A percentile compares a stretch with the other conserved stretches of the same genome.
Conservation (phyloP, 2,113 vertebrate species). For the Thamnaconus septentrionalis region DNA sequence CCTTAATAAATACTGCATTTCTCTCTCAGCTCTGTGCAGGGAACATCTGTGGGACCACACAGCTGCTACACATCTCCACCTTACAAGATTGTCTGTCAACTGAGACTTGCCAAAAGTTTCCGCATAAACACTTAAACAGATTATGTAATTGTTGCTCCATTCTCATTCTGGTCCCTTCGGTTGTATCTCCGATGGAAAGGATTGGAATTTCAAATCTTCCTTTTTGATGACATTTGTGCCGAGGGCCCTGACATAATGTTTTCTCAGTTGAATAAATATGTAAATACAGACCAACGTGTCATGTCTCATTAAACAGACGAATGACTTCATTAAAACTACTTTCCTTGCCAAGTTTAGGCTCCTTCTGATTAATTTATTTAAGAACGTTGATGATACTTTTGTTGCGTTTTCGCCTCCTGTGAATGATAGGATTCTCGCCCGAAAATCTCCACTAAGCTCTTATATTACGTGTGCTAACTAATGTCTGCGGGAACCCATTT, state of each 20-base stretch:
- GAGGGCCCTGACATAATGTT: constrained; percentile 51
- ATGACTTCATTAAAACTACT: constrained; percentile 45
- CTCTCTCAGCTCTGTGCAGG: constrained; percentile 16
- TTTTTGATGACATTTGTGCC: constrained; percentile 61
- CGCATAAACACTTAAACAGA: constrained; percentile 43
- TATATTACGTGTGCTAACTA: background rate
- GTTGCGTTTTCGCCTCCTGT: constrained; percentile 5
- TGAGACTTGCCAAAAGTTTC: constrained; percentile 38
- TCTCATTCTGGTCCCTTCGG: constrained; percentile 36
- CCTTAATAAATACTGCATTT: constrained; percentile 9
- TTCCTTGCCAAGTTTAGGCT: constrained; percentile 20
- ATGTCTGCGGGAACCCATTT: background rate
- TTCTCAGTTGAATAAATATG: constrained; percentile 59
- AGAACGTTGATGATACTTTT: constrained; percentile 10
- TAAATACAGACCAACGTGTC: constrained; percentile 50
- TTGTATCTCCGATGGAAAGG: constrained; percentile 48
- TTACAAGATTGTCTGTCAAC: constrained; percentile 36
- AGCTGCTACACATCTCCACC: constrained; percentile 26
- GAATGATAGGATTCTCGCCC: background rate
- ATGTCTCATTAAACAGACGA: constrained; percentile 57
- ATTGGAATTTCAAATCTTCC: constrained; percentile 55
- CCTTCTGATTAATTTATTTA: constrained; percentile 10
- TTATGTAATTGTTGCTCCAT: constrained; percentile 32
- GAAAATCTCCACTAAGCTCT: background rate
- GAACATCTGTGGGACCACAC: constrained; percentile 27